phyloP scores from a whole-genome alignment of 2,797 vertebrate species.

The Intellagama lesueurii region DNA sequence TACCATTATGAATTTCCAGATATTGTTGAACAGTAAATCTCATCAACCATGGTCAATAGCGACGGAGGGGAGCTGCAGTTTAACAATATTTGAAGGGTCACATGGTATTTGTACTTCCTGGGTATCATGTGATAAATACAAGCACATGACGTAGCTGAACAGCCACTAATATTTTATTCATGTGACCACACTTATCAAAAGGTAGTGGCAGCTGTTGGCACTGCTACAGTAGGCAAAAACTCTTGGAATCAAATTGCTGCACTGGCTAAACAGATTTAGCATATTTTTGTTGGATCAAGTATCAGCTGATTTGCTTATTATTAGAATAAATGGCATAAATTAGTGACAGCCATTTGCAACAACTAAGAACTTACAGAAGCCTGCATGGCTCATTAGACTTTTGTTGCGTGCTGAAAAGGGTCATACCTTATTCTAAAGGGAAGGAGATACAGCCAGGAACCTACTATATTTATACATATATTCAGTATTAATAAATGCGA shows the following conservation, averaged over 20 bases:
- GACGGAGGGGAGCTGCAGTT: neutral
- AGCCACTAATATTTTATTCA: neutral
- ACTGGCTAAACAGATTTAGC: constrained; percentile 73
- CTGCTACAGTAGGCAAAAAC: constrained; percentile 54
- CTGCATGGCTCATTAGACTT: constrained; percentile 82
- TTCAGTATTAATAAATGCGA: neutral
- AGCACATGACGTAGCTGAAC: neutral
- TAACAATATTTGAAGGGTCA: neutral
- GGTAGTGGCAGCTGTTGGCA: constrained; percentile 33
- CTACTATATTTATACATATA: constrained; percentile 56
- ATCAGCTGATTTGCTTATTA: constrained; percentile 81
- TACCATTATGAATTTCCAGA: neutral
- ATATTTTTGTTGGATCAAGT: constrained; percentile 78
- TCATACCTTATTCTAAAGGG: constrained; percentile 81
- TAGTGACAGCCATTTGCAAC: constrained; percentile 83
- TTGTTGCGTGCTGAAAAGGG: constrained; percentile 80
- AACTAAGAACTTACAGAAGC: constrained; percentile 83
- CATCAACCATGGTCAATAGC: neutral
- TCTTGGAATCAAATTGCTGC: constrained; percentile 62
- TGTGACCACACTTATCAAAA: neutral
- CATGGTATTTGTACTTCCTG: neutral
- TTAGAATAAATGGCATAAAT: constrained; percentile 85
- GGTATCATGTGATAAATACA: neutral
- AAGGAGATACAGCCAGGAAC: constrained; percentile 64
- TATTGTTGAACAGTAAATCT: neutral